These are phyloP conservation scores for Cherax destructor DNA, from an alignment of 1,140 invertebrate species.

Conservation along the genomic window DNA sequence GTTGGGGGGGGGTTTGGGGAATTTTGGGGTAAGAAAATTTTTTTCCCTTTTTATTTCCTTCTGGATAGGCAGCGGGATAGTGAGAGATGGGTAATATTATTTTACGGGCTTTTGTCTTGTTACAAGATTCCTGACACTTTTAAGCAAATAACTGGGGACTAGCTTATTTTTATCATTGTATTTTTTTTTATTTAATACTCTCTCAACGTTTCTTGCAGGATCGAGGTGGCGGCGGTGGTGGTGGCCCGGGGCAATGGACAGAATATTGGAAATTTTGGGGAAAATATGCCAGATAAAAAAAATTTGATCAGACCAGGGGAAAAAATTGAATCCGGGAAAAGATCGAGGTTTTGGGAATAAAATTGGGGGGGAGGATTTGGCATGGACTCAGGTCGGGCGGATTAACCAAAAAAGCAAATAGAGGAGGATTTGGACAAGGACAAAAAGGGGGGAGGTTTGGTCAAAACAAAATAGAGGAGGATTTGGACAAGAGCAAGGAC, in stretches of 20 bases:
- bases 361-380: background rate
- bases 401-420: background rate
- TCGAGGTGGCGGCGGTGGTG: background rate
- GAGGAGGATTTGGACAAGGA: slow-evolving; percentile 10
- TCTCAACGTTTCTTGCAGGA: background rate
- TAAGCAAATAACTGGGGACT: too few species aligned
- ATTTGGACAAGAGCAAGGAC: slow-evolving; percentile 3
- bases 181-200: too few species aligned
- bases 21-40: too few species aligned
- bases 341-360: slow-evolving; percentile 7
- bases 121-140: too few species aligned
- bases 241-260: background rate
- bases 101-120: too few species aligned
- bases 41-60: too few species aligned
- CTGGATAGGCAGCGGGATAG: too few species aligned
- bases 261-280: background rate
- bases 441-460: background rate
- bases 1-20: too few species aligned
- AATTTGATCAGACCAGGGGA: slow-evolving; percentile 24
- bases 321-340: background rate
- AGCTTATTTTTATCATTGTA: too few species aligned
- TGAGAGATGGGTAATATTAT: too few species aligned
- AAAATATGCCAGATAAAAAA: background rate
- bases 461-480: slow-evolving; percentile 9
- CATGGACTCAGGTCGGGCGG: background rate